Evolutionary conservation across 2,888 invertebrate genomes (phyloP), one percentile per base, ranked within the genome.

Genomic region (Luperina testacea): DNA sequence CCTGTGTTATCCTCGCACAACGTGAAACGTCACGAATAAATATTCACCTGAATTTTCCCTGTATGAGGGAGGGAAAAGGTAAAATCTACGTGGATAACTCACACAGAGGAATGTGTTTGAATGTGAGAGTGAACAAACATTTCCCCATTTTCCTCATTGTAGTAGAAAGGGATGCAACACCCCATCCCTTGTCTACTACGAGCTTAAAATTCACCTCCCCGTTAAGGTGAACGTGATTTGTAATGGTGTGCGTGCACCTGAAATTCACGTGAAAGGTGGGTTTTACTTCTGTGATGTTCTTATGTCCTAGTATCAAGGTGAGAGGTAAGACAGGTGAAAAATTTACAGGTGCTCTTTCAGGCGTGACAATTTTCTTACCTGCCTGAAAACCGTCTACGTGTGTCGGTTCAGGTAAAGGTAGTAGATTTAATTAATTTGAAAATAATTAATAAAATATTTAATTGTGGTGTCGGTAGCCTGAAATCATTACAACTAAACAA

Each of bases 271-370:
- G 87, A 86, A 93, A 94, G 92, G 93, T 92, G 85, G 80, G 81
- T 71, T 83, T 83, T 74, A 72, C 92, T 95, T 93, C 92, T 94
- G 59, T 38, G 20, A 61, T 70, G 80, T 93, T 83, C 92, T 97
- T 86, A 87, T 90, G 38, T 87, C 96, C 96, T 95, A 89, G 96
- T 97, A 94, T 80, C 90, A 94, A 96, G 96, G 95, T 96, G 94
- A 94, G 92, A 91, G 83, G 92, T 94, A 95, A 95, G 95, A 95
- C 94, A 96, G 95, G 96, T 96, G 93, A 95, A 95, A 94, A 94
- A 92, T 93, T 92, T 92, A 94, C 94, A 93, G 94, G 77, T 71
- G 88, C 88, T 88, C 88, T 91, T 81, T 91, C 90, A 87, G 78
- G 74, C 64, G 85, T 85, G 73, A 85, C n/a, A 48, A 69, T 78